These are phyloP conservation scores for Peromyscus eremicus DNA, from an alignment of 2,797 vertebrate genomes.

Conservation along the genomic window DNA sequence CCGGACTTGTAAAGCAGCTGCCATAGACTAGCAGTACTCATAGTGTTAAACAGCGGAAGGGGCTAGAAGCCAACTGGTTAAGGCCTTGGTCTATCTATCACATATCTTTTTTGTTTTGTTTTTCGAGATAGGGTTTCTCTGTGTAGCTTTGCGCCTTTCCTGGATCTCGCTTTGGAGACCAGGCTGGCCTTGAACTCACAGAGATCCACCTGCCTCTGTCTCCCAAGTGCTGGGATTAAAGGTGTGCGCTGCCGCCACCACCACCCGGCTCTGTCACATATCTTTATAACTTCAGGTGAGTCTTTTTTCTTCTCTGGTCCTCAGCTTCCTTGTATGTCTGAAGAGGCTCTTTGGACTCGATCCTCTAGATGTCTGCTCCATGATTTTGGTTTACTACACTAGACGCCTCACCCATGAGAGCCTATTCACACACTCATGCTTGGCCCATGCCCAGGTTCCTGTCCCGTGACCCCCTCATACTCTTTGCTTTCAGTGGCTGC, in stretches of 20 bases:
- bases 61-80: not conserved
- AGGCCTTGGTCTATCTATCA: not conserved
- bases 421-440: too few species aligned
- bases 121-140: too few species aligned
- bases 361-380: not conserved
- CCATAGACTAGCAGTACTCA: not conserved
- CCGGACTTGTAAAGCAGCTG: accelerated
- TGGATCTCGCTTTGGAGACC: too few species aligned
- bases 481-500: not conserved
- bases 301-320: not conserved
- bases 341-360: not conserved
- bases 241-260: too few species aligned
- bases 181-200: too few species aligned
- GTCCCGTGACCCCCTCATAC: accelerated
- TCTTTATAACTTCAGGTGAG: not conserved
- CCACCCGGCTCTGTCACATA: not conserved
- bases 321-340: not conserved
- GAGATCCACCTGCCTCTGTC: too few species aligned
- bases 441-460: too few species aligned
- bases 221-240: too few species aligned
- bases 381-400: not conserved
- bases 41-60: not conserved
- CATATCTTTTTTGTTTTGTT: too few species aligned
- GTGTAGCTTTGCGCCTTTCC: too few species aligned
- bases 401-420: too few species aligned